Conservation (phyloP, 1,140 invertebrate species). For the Adelges cooleyi region DNA sequence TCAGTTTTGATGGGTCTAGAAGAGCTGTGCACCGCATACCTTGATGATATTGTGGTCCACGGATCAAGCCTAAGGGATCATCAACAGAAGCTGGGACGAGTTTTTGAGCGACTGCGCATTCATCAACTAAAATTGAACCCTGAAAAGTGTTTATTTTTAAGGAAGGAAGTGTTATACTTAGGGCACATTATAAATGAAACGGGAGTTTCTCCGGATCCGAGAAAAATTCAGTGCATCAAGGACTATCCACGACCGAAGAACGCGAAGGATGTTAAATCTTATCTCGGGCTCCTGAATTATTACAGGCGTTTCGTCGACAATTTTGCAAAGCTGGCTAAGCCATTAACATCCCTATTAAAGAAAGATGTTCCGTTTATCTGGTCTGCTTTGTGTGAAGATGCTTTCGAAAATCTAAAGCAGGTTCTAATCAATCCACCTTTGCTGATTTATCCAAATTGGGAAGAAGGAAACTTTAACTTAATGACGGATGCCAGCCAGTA, state of each 20-base stretch:
- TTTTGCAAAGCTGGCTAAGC: slow-evolving; percentile 34
- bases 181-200: slow-evolving; percentile 7
- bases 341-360: slow-evolving; percentile 35
- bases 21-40: not conserved
- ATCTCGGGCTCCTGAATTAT: slow-evolving; percentile 37
- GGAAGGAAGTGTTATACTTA: not conserved
- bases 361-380: too few relatives aligned
- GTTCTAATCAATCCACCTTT: slow-evolving; percentile 33
- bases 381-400: not conserved
- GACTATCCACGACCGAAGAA: slow-evolving; percentile 38
- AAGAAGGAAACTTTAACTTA: slow-evolving; percentile 35
- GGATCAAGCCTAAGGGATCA: not conserved
- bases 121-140: slow-evolving; percentile 3
- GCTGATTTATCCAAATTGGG: slow-evolving; percentile 37
- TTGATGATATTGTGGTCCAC: slow-evolving; percentile 27
- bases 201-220: not conserved
- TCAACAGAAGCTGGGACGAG: not conserved
- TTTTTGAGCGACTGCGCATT: not conserved
- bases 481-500: slow-evolving; percentile 31
- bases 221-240: slow-evolving; percentile 34
- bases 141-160: not conserved
- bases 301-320: slow-evolving; percentile 37
- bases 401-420: slow-evolving; percentile 32
- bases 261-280: slow-evolving; percentile 34
- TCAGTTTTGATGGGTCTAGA: not conserved